phyloP scores from a whole-genome alignment of 64 coral and sea anemone genomes.

The Montipora foliosa region DNA sequence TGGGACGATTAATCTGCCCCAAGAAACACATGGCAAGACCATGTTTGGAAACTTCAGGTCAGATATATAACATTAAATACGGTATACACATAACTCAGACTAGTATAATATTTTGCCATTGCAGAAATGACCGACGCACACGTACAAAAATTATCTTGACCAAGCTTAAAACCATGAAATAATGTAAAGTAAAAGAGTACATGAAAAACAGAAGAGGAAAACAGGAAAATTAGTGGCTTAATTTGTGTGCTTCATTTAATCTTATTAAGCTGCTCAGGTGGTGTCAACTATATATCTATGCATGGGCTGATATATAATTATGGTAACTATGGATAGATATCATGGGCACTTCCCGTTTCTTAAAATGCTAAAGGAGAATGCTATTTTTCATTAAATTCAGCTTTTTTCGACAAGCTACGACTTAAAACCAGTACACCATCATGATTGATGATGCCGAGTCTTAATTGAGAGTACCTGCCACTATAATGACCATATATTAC shows the following conservation, averaged over 20 bases:
- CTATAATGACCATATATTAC: constrained; percentile 22
- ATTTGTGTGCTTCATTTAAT: constrained; percentile 25
- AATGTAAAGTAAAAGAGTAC: constrained; percentile 28
- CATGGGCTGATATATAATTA: constrained; percentile 36
- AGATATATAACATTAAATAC: constrained; percentile 34
- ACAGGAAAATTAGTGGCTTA: constrained; percentile 23
- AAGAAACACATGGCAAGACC: constrained; percentile 36
- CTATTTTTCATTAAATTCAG: constrained; percentile 34
- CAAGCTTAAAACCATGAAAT: constrained; percentile 30
- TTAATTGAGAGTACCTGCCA: not conserved
- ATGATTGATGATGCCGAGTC: not conserved
- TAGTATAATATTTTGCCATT: too few relatives aligned
- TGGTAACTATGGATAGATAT: constrained; percentile 1
- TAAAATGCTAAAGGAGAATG: constrained; percentile 38
- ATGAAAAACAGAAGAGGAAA: constrained; percentile 4
- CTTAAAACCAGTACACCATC: not conserved
- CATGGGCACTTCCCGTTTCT: constrained; percentile 19
- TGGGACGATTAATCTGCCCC: constrained; percentile 19
- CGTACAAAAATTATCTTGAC: constrained; percentile 12
- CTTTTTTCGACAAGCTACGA: constrained; percentile 25
- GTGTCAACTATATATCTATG: constrained; percentile 21
- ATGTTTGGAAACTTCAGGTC: constrained; percentile 29
- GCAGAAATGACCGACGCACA: too few relatives aligned
- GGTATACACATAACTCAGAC: constrained; percentile 18
- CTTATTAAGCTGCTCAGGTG: constrained; percentile 20